Evolutionary conservation across 2,797 vertebrate species (phyloP).

Genomic region (Amazonetta brasiliensis): DNA sequence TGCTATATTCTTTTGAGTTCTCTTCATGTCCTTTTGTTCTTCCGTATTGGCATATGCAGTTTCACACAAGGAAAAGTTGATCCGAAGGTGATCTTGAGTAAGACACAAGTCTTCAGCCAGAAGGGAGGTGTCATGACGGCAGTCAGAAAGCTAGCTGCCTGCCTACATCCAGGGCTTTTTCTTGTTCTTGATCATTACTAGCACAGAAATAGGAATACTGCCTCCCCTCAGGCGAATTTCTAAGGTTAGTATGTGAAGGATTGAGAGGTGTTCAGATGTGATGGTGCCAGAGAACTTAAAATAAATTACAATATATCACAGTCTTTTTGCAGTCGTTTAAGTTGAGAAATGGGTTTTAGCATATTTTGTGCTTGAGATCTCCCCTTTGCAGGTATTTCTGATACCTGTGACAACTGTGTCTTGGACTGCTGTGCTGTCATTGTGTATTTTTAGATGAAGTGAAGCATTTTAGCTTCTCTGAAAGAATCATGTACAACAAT

Average conservation of each 20-base stretch:
- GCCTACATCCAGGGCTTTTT: not conserved
- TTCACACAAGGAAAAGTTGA: not conserved
- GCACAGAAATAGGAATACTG: not conserved
- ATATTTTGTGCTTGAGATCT: conserved; percentile 26
- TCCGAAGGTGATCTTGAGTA: not conserved
- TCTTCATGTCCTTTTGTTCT: not conserved
- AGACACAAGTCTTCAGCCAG: not conserved
- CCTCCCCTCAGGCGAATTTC: not conserved
- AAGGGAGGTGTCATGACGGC: not conserved
- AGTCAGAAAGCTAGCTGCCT: not conserved
- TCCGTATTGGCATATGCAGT: not conserved
- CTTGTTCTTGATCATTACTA: not conserved
- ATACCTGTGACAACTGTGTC: not conserved
- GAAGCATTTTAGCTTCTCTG: not conserved
- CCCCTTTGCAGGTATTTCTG: not conserved
- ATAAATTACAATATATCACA: not conserved
- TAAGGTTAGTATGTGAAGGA: not conserved
- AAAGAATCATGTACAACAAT: not conserved
- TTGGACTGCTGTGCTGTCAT: not conserved
- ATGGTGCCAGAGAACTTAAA: not conserved
- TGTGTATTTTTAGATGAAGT: not conserved
- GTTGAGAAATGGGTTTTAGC: not conserved
- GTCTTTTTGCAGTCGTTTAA: not conserved
- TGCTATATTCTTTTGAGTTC: not conserved
- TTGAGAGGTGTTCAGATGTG: not conserved